Conservation (phyloP, 2,888 invertebrate species). For the Ornithoptera priamus region DNA sequence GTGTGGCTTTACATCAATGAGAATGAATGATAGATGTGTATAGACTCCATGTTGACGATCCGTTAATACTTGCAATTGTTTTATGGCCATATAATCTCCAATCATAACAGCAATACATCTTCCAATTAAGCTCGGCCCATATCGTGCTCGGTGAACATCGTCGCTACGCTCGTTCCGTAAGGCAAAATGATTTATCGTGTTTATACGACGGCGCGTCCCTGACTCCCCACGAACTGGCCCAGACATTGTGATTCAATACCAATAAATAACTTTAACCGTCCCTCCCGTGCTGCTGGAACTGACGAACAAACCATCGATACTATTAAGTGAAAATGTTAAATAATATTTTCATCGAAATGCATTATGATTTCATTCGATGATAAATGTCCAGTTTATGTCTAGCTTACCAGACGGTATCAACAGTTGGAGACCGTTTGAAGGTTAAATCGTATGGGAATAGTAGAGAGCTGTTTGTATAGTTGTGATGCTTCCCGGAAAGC, state of each 20-base stretch:
- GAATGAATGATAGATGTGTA: no score
- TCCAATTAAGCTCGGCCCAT: constrained; percentile 41
- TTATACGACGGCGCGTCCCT: constrained; percentile 47
- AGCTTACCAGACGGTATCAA: constrained; percentile 51
- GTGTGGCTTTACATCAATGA: no score
- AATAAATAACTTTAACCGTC: background rate
- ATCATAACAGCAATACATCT: constrained; percentile 37
- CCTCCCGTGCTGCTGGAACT: background rate
- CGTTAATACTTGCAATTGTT: constrained; percentile 9
- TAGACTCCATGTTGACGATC: no score
- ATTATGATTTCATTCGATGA: background rate
- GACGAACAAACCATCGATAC: no score
- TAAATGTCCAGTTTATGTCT: constrained; percentile 38
- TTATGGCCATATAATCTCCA: constrained; percentile 33
- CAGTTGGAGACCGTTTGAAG: constrained; percentile 64
- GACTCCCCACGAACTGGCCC: constrained; percentile 37
- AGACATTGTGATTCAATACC: background rate
- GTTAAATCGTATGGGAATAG: constrained; percentile 60
- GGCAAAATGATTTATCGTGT: constrained; percentile 61
- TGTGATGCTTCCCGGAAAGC: constrained; percentile 59
- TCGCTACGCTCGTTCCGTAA: constrained; percentile 46
- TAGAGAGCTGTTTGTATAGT: constrained; percentile 44
- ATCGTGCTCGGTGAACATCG: constrained; percentile 51
- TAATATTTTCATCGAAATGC: background rate
- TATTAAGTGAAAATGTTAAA: no score